These are phyloP conservation scores for Nomada fabriciana DNA, from an alignment of 2,888 invertebrate species.

Conservation along the genomic window DNA sequence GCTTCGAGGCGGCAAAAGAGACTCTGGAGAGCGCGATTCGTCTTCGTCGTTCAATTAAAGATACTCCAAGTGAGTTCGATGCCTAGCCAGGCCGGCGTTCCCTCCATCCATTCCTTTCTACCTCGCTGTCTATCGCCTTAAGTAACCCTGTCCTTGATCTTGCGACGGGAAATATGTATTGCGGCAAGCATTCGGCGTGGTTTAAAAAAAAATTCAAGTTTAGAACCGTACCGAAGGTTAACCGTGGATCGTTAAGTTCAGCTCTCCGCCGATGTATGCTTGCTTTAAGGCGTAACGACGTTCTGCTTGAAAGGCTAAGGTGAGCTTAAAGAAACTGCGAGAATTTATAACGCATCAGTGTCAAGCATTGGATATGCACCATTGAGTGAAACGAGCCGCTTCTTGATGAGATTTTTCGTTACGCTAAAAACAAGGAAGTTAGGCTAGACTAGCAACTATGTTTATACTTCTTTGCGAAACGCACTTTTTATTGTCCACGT, in stretches of 20 bases:
- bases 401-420: neutral
- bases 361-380: neutral
- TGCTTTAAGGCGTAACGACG: too few relatives aligned
- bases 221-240: neutral
- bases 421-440: slow-evolving; percentile 9
- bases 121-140: slow-evolving; percentile 2
- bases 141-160: slow-evolving; percentile 8
- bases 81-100: neutral
- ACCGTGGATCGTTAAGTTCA: neutral
- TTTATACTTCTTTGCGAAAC: neutral
- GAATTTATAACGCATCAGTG: too few relatives aligned
- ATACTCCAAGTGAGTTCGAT: slow-evolving; percentile 8
- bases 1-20: slow-evolving; percentile 3
- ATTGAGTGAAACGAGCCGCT: neutral
- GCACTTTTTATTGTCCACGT: neutral
- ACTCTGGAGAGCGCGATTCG: slow-evolving; percentile 11
- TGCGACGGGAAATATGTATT: neutral
- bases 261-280: neutral
- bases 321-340: neutral
- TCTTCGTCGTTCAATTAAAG: slow-evolving; percentile 35
- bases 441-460: slow-evolving; percentile 17
- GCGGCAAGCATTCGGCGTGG: neutral
- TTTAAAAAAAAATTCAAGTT: neutral
- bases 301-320: neutral
- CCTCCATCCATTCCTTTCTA: neutral